These are phyloP conservation scores for Chymomyza amoena DNA, from an alignment of 2,888 invertebrate genomes.

Conservation along the genomic window DNA sequence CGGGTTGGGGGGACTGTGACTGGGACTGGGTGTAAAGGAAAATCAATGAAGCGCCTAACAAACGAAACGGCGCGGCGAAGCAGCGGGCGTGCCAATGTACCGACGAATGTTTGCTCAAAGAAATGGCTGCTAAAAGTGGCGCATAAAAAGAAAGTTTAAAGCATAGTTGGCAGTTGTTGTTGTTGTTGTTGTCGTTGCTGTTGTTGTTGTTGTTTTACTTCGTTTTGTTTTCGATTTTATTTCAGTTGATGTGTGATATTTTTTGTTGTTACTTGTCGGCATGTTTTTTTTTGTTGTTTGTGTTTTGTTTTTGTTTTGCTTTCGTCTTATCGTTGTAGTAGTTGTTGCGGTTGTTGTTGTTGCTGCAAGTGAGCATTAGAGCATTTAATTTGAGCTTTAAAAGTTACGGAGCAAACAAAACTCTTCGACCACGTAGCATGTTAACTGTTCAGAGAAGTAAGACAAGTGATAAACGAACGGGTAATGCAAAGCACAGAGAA, in stretches of 20 bases:
- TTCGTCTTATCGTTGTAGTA: not conserved
- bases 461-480: too few species aligned
- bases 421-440: too few species aligned
- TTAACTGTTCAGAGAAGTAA: too few species aligned
- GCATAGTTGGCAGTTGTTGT: conserved; percentile 7
- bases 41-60: conserved; percentile 64
- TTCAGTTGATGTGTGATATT: conserved; percentile 18
- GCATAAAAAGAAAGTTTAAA: conserved; percentile 65
- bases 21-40: conserved; percentile 46
- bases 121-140: conserved; percentile 60
- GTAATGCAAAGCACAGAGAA: too few species aligned
- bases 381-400: conserved; percentile 16
- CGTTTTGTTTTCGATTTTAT: conserved; percentile 16
- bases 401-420: conserved; percentile 3
- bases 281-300: not conserved
- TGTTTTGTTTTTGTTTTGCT: not conserved
- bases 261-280: not conserved
- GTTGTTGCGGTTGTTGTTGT: not conserved
- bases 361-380: conserved; percentile 12
- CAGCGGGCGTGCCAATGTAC: conserved; percentile 22
- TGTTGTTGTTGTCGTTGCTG: too few species aligned
- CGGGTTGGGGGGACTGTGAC: too few species aligned
- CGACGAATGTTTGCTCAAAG: conserved; percentile 53
- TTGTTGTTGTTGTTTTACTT: conserved; percentile 18
- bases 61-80: conserved; percentile 27